phyloP scores from a whole-genome alignment of 2,113 vertebrate species.

The Mohoua ochrocephala region DNA sequence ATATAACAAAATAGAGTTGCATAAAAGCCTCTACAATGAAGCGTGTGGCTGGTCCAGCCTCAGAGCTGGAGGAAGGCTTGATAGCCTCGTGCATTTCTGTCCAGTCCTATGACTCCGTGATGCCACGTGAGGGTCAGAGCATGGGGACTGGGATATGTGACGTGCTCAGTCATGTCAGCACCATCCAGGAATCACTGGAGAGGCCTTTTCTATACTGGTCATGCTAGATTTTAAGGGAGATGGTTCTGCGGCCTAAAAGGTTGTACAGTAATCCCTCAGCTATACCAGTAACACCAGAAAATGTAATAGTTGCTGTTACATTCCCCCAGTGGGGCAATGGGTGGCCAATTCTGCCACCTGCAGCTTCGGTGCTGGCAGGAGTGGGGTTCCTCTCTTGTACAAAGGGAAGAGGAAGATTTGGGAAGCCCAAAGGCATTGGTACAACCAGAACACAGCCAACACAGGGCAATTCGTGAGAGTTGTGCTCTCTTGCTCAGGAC shows the following conservation, averaged over 20 bases:
- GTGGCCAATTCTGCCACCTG: background rate
- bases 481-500: background rate
- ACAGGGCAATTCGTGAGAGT: background rate
- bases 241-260: background rate
- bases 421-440: background rate
- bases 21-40: background rate
- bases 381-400: background rate
- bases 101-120: background rate
- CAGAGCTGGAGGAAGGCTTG: background rate
- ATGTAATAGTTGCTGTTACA: background rate
- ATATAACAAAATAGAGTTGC: background rate
- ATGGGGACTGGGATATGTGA: background rate
- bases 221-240: background rate
- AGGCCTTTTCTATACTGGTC: background rate
- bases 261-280: background rate
- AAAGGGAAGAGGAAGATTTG: background rate
- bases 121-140: background rate
- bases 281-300: background rate
- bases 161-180: background rate
- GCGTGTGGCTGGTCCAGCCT: background rate
- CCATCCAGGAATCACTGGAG: background rate
- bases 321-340: background rate
- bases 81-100: background rate
- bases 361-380: background rate
- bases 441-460: background rate